phyloP scores from a whole-genome alignment of 2,113 vertebrate genomes.

The Taurulus bubalis region DNA sequence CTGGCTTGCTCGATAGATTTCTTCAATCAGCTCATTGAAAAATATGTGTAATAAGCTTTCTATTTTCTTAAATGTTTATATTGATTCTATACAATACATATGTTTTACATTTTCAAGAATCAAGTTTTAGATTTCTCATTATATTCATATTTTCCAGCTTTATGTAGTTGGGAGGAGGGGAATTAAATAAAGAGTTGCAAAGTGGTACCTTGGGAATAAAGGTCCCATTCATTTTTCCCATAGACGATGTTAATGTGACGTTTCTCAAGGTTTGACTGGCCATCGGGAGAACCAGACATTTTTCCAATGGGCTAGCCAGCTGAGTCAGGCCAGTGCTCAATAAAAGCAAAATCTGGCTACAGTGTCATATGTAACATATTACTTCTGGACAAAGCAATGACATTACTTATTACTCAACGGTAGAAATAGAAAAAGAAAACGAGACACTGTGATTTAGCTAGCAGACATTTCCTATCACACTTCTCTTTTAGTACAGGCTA shows the following conservation, averaged over 20 bases:
- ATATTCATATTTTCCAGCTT: background rate
- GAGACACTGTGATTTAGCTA: background rate
- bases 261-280: background rate
- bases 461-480: background rate
- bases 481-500: background rate
- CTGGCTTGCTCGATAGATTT: background rate
- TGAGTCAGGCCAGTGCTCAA: background rate
- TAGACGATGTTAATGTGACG: background rate
- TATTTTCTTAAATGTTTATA: background rate
- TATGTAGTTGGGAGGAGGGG: background rate
- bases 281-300: background rate
- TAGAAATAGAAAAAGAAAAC: background rate
- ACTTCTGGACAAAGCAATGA: background rate
- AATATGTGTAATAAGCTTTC: background rate
- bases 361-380: background rate
- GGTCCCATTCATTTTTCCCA: background rate
- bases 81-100: background rate
- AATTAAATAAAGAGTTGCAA: background rate
- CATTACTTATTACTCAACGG: background rate
- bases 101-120: background rate
- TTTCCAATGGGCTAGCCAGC: background rate
- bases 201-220: background rate
- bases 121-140: background rate
- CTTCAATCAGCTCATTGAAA: background rate
- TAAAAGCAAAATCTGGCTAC: background rate